These are phyloP conservation scores for Deladenus siricidicola DNA, from an alignment of 2,888 invertebrate species.

Conservation along the genomic window DNA sequence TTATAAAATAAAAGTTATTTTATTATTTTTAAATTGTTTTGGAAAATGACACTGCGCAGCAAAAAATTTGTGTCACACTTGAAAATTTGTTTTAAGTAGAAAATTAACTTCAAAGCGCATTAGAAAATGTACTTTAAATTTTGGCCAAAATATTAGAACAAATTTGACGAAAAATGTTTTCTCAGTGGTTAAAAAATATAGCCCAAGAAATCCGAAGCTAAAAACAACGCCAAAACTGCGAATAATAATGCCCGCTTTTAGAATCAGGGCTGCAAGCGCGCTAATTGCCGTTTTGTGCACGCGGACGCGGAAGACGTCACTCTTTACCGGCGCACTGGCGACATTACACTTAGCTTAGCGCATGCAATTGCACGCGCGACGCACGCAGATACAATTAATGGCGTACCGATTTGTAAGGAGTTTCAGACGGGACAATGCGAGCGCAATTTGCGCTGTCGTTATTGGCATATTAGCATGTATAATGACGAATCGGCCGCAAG, in stretches of 20 bases:
- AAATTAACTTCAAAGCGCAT: too few relatives aligned
- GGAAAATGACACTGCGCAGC: too few relatives aligned
- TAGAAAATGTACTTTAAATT: too few relatives aligned
- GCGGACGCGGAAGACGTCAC: constrained; percentile 68
- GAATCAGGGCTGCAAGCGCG: constrained; percentile 68
- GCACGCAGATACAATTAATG: constrained; percentile 48
- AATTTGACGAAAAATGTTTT: too few relatives aligned
- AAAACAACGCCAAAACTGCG: neutral
- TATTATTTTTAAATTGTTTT: too few relatives aligned
- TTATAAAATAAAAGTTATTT: too few relatives aligned
- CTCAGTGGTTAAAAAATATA: too few relatives aligned
- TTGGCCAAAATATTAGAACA: too few relatives aligned
- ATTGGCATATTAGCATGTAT: constrained; percentile 51
- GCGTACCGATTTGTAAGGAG: constrained; percentile 53
- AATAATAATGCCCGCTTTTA: constrained; percentile 26
- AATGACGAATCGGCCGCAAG: too few relatives aligned
- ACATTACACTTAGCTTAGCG: constrained; percentile 60
- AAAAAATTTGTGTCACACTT: too few relatives aligned
- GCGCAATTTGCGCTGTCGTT: constrained; percentile 49
- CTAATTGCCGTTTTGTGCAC: constrained; percentile 61
- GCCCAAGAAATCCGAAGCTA: neutral
- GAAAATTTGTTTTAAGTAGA: too few relatives aligned
- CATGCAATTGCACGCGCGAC: constrained; percentile 46
- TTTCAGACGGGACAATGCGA: constrained; percentile 48
- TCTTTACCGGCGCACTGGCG: constrained; percentile 66